These are phyloP conservation scores for Tillus elongatus DNA, from an alignment of 2,888 invertebrate genomes.

Conservation along the genomic window DNA sequence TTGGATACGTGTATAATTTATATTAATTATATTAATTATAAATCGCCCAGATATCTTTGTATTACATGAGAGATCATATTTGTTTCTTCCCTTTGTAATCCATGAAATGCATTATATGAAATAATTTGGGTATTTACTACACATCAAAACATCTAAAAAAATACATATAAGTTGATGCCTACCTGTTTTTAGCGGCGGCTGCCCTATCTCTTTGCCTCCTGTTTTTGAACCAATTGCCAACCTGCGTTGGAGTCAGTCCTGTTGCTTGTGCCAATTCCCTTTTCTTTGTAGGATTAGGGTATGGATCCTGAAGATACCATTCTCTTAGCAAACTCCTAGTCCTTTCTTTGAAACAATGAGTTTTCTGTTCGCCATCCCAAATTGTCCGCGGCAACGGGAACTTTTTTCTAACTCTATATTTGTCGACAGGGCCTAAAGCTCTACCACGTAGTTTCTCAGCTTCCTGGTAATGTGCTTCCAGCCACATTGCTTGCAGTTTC, in stretches of 20 bases:
- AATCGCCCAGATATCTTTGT: too few species aligned
- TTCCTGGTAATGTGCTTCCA: slow-evolving; percentile 89
- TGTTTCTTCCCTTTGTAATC: too few species aligned
- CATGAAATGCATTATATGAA: too few species aligned
- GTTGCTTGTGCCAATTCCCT: slow-evolving; percentile 84
- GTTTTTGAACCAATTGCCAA: slow-evolving; percentile 92
- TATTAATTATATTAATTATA: too few species aligned
- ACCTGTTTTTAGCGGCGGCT: slow-evolving; percentile 95
- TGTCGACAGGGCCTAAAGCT: slow-evolving; percentile 89
- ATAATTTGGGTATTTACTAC: too few species aligned
- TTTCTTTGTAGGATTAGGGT: slow-evolving; percentile 90
- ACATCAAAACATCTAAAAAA: too few species aligned
- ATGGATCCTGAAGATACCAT: slow-evolving; percentile 98
- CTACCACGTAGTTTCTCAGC: slow-evolving; percentile 83
- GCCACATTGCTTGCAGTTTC: slow-evolving; percentile 85
- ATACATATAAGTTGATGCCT: too few species aligned
- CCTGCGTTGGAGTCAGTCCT: slow-evolving; percentile 86
- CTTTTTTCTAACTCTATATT: slow-evolving; percentile 88
- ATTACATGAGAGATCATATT: too few species aligned
- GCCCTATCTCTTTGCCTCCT: slow-evolving; percentile 79
- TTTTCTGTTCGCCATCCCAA: slow-evolving; percentile 95
- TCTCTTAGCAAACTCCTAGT: slow-evolving; percentile 90
- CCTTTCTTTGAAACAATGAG: slow-evolving; percentile 92
- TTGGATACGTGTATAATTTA: too few species aligned
- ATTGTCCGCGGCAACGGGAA: slow-evolving; percentile 85